phyloP scores from a whole-genome alignment of 2,113 vertebrate genomes.

The Rhinopithecus roxellana region DNA sequence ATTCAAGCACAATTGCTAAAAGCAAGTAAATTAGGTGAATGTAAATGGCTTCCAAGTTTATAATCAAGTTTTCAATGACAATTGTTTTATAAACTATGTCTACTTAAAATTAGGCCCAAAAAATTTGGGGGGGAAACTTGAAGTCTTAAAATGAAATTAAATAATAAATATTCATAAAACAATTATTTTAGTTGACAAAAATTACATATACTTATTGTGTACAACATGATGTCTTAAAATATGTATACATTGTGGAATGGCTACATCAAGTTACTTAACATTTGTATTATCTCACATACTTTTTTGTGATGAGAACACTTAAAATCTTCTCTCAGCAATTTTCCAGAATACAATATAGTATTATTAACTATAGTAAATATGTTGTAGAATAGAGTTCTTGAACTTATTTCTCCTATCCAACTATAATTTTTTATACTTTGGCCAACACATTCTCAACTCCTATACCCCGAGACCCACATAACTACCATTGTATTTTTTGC shows the following conservation, averaged over 20 bases:
- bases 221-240: background rate
- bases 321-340: background rate
- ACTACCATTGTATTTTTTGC: background rate
- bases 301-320: background rate
- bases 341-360: background rate
- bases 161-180: too few relatives aligned
- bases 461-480: background rate
- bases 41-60: too few relatives aligned
- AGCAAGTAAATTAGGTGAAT: too few relatives aligned
- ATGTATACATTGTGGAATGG: background rate
- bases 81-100: too few relatives aligned
- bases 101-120: too few relatives aligned
- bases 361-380: background rate
- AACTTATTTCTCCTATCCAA: background rate
- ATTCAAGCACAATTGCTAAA: too few relatives aligned
- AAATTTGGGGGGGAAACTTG: too few relatives aligned
- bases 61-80: too few relatives aligned
- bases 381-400: background rate
- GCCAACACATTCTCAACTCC: background rate
- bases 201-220: background rate
- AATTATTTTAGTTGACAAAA: background rate
- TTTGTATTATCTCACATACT: background rate
- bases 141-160: too few relatives aligned
- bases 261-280: background rate
- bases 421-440: background rate